Evolutionary conservation across 2,797 vertebrate genomes (phyloP).

Genomic region (Gadopsis bispinosus): DNA sequence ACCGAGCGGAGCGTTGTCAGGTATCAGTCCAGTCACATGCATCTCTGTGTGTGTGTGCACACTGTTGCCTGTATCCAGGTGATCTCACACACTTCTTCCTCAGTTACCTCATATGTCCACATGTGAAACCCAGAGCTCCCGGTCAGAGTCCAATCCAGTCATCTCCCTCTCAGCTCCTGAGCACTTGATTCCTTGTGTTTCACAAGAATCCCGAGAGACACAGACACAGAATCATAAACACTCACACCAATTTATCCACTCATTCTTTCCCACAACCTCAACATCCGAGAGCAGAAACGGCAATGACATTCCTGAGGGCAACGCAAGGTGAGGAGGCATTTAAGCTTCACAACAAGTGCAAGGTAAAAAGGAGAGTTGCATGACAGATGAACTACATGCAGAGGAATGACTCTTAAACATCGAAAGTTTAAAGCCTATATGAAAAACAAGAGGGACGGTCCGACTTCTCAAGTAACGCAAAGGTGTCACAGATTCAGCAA

Average conservation of each 20-base stretch:
- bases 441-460: neutral
- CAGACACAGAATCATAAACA: slow-evolving; percentile 30
- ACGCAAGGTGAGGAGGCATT: slow-evolving; percentile 14
- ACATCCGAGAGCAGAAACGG: slow-evolving; percentile 3
- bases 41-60: neutral
- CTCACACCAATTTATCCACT: slow-evolving; percentile 19
- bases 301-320: slow-evolving; percentile 16
- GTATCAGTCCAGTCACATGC: slow-evolving; percentile 1
- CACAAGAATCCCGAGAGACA: slow-evolving; percentile 9
- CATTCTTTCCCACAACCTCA: slow-evolving; percentile 11
- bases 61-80: neutral
- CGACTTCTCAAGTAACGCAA: neutral
- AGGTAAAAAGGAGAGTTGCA: neutral
- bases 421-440: neutral
- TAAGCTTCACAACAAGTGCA: slow-evolving; percentile 6
- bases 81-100: slow-evolving; percentile 30
- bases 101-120: slow-evolving; percentile 20
- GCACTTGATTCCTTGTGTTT: slow-evolving; percentile 54
- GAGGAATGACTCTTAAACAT: neutral
- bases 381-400: neutral
- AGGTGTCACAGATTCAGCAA: slow-evolving; percentile 4
- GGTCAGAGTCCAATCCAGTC: slow-evolving; percentile 42
- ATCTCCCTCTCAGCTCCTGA: slow-evolving; percentile 19
- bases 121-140: slow-evolving; percentile 17
- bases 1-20: slow-evolving; percentile 16